Evolutionary conservation across 2,113 vertebrate species (phyloP).

Genomic region (Numenius arquata): DNA sequence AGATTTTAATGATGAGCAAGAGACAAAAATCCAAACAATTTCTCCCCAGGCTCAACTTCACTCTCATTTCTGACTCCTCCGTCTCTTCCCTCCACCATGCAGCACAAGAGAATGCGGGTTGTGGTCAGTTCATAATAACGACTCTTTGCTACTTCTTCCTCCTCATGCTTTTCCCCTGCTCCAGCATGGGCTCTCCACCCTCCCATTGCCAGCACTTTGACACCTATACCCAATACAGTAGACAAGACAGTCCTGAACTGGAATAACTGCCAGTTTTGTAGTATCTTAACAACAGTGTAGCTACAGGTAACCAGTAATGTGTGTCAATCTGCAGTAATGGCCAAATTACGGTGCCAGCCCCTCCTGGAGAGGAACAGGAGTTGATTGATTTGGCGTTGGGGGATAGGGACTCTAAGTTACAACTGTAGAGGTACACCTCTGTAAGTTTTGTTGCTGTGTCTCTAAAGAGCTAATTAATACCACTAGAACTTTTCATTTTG

Average conservation of each 20-base stretch:
- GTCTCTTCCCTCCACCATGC: neutral
- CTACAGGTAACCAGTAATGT: neutral
- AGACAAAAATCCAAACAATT: neutral
- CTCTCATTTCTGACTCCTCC: neutral
- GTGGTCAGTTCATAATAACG: neutral
- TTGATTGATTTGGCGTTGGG: accelerated
- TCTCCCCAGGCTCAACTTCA: neutral
- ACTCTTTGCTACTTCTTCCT: neutral
- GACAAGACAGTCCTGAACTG: neutral
- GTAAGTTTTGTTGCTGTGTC: neutral
- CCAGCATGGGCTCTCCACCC: neutral
- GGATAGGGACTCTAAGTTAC: neutral
- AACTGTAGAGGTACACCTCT: neutral
- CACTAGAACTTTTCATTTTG: neutral
- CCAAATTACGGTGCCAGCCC: neutral
- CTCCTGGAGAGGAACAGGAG: neutral
- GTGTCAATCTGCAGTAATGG: neutral
- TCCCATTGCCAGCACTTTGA: neutral
- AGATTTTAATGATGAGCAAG: neutral
- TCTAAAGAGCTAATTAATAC: neutral
- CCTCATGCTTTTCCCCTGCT: neutral
- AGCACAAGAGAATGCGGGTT: neutral
- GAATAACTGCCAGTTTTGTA: neutral
- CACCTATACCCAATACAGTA: neutral
- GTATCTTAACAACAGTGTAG: neutral